Percentiles rank a stretch among this genome's conserved stretches.
Evolutionary conservation across 2,797 vertebrate species (phyloP).

Genomic region (Sebastolobus altivelis): DNA sequence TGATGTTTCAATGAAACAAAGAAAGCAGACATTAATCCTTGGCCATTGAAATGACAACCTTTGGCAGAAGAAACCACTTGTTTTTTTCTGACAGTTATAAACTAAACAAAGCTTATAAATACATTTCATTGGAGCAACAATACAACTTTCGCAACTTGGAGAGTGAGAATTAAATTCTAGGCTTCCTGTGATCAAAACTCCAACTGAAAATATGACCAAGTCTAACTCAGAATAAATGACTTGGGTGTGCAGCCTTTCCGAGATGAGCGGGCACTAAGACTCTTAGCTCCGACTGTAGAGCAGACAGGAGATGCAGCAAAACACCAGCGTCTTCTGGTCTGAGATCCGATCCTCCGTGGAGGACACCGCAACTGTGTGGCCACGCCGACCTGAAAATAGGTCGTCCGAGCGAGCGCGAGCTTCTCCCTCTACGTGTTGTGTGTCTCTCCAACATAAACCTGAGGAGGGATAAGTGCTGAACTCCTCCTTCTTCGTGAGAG

Average conservation of each 20-base stretch:
- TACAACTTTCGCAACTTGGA: conserved; percentile 37
- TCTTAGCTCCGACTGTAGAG: conserved; percentile 47
- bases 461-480: conserved; percentile 62
- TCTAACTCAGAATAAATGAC: conserved; percentile 43
- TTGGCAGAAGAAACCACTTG: conserved; percentile 67
- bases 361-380: conserved; percentile 41
- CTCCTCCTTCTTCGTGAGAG: conserved; percentile 66
- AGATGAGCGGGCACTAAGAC: conserved; percentile 52
- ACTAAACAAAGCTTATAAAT: conserved; percentile 68
- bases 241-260: conserved; percentile 56
- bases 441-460: conserved; percentile 65
- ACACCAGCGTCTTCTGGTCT: conserved; percentile 35
- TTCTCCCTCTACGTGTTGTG: conserved; percentile 41
- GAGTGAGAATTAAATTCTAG: conserved; percentile 36
- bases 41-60: conserved; percentile 71
- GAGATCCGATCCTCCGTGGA: conserved; percentile 52
- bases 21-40: conserved; percentile 72
- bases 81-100: conserved; percentile 48
- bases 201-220: conserved; percentile 55
- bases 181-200: conserved; percentile 57
- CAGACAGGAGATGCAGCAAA: conserved; percentile 54
- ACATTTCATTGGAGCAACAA: conserved; percentile 56
- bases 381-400: conserved; percentile 71
- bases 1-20: conserved; percentile 62
- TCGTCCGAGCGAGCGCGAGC: conserved; percentile 5